These are phyloP conservation scores for Hippopotamus amphibius DNA, from an alignment of 2,113 vertebrate genomes.

Conservation along the genomic window DNA sequence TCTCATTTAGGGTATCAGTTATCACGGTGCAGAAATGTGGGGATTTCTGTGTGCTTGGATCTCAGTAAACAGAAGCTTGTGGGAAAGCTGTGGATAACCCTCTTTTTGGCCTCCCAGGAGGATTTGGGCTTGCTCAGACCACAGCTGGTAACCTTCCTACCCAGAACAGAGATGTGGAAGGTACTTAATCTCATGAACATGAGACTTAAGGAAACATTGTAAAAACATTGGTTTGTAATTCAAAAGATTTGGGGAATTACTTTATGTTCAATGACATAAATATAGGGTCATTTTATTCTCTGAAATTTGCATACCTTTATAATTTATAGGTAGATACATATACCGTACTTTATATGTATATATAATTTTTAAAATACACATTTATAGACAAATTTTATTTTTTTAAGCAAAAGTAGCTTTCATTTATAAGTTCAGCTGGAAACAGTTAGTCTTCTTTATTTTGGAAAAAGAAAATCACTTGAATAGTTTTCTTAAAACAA, in stretches of 20 bases:
- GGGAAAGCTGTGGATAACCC: background rate
- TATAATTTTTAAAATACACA: background rate
- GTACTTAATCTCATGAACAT: background rate
- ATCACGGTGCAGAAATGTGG: background rate
- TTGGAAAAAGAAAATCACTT: background rate
- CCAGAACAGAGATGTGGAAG: background rate
- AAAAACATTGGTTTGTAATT: background rate
- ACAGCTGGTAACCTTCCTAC: background rate
- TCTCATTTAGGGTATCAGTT: background rate
- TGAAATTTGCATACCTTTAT: background rate
- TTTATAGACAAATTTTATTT: background rate
- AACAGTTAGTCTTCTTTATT: background rate
- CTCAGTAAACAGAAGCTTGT: background rate
- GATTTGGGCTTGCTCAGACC: background rate
- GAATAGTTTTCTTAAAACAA: conserved; percentile 30
- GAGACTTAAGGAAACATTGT: background rate
- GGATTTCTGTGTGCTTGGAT: background rate
- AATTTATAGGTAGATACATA: background rate
- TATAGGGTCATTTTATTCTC: background rate
- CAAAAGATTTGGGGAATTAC: background rate
- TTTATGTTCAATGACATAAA: background rate
- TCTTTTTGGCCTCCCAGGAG: background rate
- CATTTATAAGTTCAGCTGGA: background rate
- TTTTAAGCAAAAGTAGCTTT: background rate
- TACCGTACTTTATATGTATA: background rate